A percentile compares a stretch with the other conserved stretches of the same genome.
phyloP scores from a whole-genome alignment of 2,113 vertebrate genomes.

The Symphodus melops region DNA sequence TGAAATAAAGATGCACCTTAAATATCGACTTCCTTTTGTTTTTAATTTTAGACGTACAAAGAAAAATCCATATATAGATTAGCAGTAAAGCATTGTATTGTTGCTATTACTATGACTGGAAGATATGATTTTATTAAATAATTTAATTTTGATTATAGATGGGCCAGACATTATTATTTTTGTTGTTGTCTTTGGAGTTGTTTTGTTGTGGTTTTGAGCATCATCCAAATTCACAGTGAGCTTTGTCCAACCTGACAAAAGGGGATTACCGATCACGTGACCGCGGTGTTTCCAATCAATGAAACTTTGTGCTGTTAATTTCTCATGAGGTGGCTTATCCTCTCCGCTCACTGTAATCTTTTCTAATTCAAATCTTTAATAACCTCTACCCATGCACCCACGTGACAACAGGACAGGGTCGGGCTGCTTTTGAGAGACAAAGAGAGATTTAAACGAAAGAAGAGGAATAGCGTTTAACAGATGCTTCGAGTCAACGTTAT shows the following conservation, averaged over 20 bases:
- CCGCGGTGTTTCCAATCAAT: constrained; percentile 51
- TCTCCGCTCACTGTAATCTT: constrained; percentile 69
- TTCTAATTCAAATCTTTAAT: constrained; percentile 73
- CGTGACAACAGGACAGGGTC: constrained; percentile 42
- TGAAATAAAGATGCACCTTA: background rate
- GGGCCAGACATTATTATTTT: background rate
- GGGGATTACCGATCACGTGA: constrained; percentile 55
- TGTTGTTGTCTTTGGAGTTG: background rate
- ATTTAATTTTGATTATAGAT: background rate
- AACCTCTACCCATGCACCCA: constrained; percentile 65
- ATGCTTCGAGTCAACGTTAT: background rate
- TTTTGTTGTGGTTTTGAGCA: background rate
- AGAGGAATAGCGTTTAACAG: background rate
- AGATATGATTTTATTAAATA: background rate
- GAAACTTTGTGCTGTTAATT: constrained; percentile 60
- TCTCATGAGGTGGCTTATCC: constrained; percentile 72
- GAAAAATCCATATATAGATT: no score
- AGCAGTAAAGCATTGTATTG: background rate
- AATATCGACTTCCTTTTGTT: background rate
- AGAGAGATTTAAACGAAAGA: background rate
- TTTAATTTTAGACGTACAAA: no score
- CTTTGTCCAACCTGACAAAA: constrained; percentile 21
- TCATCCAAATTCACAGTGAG: background rate
- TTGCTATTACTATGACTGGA: background rate
- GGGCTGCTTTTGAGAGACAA: constrained; percentile 11